Evolutionary conservation across 2,888 invertebrate species (phyloP), one percentile per base, ranked within the genome.

Genomic region (Napeogenes sylphis): DNA sequence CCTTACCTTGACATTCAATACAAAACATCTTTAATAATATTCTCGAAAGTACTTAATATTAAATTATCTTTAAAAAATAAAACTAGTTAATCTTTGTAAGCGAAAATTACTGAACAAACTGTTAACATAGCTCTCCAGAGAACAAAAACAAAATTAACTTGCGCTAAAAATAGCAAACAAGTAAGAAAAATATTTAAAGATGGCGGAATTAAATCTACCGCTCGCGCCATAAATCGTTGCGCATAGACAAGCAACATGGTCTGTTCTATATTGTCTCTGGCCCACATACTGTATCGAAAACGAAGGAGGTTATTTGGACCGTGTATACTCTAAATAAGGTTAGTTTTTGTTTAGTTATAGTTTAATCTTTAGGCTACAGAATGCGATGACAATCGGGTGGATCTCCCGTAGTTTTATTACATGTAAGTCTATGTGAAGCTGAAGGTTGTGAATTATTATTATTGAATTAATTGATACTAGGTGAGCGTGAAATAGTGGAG

Each of bases 231-330:
- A 85, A 87, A 87, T 87, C 82, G 79, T 75, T 74, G 70, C 69
- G 72, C 82, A 85, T 83, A 85, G 87, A 87, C 87, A 86, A 82
- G 80, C 75, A 79, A 87, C 87, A 87, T 81, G 82, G 82, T 76
- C 75, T 76, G 79, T 79, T 84, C 80, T 85, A 82, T 83, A 84
- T 85, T 86, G 85, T 87, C 84, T 84, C 73, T 85, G 82, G 79
- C 72, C 77, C 80, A 80, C 75, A 77, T 78, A 75, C 75, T 74
- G 76, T 78, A 78, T 81, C 79, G 69, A 71, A 42, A 53, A 53
- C 21, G 56, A 21, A 14, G n/a, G 8, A 3, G 21, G 14, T n/a
- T 10, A 63, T 53, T 45, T 13, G 2, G 42, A 42, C 62, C 59
- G 59, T 64, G 66, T 42, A 35, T 14, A 13, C 47, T 12, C 14